phyloP scores from a whole-genome alignment of 2,113 vertebrate species.

The Corythornis cristatus region DNA sequence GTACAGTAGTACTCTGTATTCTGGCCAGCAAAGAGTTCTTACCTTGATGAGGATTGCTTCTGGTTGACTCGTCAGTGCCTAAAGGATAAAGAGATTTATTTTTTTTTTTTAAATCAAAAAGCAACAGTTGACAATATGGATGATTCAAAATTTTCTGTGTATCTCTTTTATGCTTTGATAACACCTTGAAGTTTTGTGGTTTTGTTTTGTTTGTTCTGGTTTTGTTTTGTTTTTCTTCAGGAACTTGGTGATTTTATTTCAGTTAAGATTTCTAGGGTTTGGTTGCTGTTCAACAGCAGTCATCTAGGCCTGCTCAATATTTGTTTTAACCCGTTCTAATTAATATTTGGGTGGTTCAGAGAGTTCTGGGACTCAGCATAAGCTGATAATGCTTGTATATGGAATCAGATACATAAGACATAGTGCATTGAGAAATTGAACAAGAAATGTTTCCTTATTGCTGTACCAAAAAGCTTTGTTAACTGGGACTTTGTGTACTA shows the following conservation, averaged over 20 bases:
- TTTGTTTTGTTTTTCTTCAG: neutral
- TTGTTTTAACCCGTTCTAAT: neutral
- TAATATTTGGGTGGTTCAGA: neutral
- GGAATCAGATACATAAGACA: neutral
- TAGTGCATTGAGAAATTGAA: neutral
- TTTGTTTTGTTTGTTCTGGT: neutral
- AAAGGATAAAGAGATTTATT: neutral
- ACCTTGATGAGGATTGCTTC: neutral
- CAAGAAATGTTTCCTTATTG: neutral
- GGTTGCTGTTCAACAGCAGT: neutral
- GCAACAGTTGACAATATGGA: neutral
- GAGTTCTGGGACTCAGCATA: neutral
- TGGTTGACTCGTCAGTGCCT: neutral
- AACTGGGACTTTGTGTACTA: neutral
- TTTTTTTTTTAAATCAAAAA: neutral
- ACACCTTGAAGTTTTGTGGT: neutral
- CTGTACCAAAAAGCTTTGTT: neutral
- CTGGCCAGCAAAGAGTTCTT: neutral
- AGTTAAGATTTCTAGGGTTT: neutral
- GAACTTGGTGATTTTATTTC: neutral
- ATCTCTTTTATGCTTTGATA: neutral
- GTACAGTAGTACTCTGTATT: neutral
- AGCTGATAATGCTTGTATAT: neutral
- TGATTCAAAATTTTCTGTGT: neutral
- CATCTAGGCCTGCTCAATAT: neutral